These are phyloP conservation scores for Spilogale gracilis DNA, from an alignment of 2,113 vertebrate species.

Conservation along the genomic window DNA sequence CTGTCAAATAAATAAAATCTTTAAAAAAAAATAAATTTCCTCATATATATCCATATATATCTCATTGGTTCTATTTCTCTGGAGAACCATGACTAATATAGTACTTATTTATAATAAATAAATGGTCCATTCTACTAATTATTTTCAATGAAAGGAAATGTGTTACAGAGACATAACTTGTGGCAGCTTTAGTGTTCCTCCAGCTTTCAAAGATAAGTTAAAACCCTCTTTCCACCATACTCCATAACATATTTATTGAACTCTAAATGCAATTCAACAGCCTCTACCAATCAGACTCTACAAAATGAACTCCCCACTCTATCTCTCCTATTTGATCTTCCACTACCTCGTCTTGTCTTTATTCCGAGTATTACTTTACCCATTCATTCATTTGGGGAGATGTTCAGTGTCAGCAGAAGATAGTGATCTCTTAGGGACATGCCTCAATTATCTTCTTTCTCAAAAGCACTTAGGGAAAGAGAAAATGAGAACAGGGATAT, in stretches of 20 bases:
- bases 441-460: slow-evolving; percentile 20
- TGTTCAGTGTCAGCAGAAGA: slow-evolving; percentile 52
- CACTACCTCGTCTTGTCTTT: background rate
- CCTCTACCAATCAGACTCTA: background rate
- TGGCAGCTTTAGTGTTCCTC: background rate
- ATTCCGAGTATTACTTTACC: background rate
- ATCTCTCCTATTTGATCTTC: background rate
- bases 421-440: slow-evolving; percentile 31
- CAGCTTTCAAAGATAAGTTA: slow-evolving; percentile 13
- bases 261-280: background rate
- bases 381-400: background rate
- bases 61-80: background rate
- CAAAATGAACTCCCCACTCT: background rate
- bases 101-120: slow-evolving; percentile 8
- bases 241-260: background rate
- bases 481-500: slow-evolving; percentile 37
- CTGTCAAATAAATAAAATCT: no score
- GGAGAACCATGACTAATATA: background rate
- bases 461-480: slow-evolving; percentile 63
- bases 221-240: background rate
- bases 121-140: background rate
- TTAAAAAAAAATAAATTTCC: background rate
- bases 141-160: slow-evolving; percentile 5
- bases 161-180: background rate
- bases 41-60: background rate